Percentiles rank a stretch among this genome's conserved stretches.
Evolutionary conservation across 2,113 vertebrate species (phyloP).

Genomic region (Passer domesticus): DNA sequence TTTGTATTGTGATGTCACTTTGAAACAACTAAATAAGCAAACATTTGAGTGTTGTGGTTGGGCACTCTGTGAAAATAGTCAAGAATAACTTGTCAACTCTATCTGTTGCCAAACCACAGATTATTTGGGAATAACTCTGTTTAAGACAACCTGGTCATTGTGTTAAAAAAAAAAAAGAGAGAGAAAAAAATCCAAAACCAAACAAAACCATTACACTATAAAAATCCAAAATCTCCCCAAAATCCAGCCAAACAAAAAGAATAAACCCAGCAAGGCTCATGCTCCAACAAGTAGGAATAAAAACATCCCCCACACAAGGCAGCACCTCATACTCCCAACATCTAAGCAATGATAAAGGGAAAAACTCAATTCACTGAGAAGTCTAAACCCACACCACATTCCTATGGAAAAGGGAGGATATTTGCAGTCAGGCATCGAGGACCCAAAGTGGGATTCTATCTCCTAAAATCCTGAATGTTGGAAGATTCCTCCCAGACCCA

Average conservation of each 20-base stretch:
- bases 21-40: neutral
- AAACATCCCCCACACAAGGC: fast-evolving
- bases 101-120: neutral
- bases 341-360: neutral
- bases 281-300: neutral
- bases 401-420: fast-evolving
- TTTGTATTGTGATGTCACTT: neutral
- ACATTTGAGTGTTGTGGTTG: neutral
- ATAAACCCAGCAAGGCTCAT: neutral
- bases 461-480: fast-evolving
- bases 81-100: neutral
- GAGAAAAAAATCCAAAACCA: neutral
- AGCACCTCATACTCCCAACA: fast-evolving
- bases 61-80: neutral
- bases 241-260: neutral
- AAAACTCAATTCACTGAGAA: neutral
- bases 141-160: neutral
- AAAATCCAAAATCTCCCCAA: neutral
- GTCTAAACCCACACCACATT: neutral
- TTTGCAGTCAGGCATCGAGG: fast-evolving
- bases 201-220: neutral
- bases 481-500: neutral
- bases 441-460: fast-evolving
- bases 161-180: neutral
- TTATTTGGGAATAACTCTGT: neutral